These are phyloP conservation scores for Phoebastria nigripes DNA, from an alignment of 2,797 vertebrate species.

Conservation along the genomic window DNA sequence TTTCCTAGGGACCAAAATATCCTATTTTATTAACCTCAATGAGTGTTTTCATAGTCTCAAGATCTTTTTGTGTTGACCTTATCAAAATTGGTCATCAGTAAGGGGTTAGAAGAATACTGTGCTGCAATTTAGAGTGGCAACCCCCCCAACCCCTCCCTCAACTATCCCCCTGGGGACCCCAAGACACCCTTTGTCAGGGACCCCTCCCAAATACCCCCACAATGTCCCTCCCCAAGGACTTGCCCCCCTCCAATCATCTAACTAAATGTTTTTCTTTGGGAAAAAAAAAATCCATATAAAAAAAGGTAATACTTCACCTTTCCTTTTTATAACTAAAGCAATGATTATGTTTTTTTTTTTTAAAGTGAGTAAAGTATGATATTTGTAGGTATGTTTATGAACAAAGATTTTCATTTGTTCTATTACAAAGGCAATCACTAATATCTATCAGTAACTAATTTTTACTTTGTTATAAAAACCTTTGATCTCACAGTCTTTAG, in stretches of 20 bases:
- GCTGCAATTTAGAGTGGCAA: not conserved
- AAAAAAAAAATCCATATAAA: not conserved
- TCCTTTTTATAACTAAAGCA: not conserved
- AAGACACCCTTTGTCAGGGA: accelerated
- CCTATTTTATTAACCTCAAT: not conserved
- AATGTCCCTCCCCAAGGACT: not conserved
- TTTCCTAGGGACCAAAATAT: not conserved
- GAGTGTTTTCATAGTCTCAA: not conserved
- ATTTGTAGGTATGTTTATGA: not conserved
- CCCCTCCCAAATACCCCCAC: accelerated
- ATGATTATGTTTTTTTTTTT: not conserved
- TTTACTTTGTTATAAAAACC: not conserved
- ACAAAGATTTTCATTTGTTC: not conserved
- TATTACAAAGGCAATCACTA: not conserved
- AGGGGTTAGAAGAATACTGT: not conserved
- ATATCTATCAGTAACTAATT: not conserved
- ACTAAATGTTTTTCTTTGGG: not conserved
- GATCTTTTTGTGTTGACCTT: not conserved
- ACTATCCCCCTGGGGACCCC: not conserved
- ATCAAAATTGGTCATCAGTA: not conserved
- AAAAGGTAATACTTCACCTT: not conserved
- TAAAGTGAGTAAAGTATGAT: not conserved
- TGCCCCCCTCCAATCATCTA: not conserved
- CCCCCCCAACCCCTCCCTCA: accelerated
- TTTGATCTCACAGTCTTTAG: slow-evolving; percentile 12